A percentile compares a stretch with the other conserved stretches of the same genome.
These are phyloP conservation scores for Brachyhypopomus occidentalis DNA, from an alignment of 2,113 vertebrate species.

Conservation along the genomic window DNA sequence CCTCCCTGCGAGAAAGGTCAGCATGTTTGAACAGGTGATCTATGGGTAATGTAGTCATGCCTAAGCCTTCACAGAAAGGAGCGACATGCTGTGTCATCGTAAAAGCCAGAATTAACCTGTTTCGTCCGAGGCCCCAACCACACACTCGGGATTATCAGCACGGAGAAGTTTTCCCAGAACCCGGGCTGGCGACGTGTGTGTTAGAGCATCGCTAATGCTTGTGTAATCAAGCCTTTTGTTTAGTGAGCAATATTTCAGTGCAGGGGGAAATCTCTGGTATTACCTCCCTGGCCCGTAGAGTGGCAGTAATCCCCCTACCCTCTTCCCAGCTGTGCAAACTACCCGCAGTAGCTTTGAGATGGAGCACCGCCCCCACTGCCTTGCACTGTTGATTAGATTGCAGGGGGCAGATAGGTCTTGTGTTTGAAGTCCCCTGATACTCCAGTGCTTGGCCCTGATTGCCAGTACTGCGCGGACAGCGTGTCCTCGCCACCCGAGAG, in stretches of 20 bases:
- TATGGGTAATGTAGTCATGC: constrained; percentile 16
- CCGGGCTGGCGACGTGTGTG: background rate
- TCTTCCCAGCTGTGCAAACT: constrained; percentile 36
- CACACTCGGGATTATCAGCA: background rate
- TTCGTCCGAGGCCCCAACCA: background rate
- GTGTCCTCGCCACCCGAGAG: constrained; percentile 60
- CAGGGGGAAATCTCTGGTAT: background rate
- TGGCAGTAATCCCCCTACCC: background rate
- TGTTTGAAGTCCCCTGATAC: constrained; percentile 27
- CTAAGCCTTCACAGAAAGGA: background rate
- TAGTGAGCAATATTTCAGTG: background rate
- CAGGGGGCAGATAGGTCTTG: constrained; percentile 26
- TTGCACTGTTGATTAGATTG: constrained; percentile 41
- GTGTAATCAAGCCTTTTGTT: background rate
- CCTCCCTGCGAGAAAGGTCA: constrained; percentile 43
- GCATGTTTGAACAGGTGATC: constrained; percentile 9
- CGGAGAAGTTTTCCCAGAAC: background rate
- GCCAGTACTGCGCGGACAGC: background rate
- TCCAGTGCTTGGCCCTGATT: constrained; percentile 25
- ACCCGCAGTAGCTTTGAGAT: constrained; percentile 20
- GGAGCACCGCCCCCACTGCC: constrained; percentile 37
- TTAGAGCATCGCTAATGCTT: background rate
- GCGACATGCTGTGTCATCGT: background rate
- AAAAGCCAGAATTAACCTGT: background rate
- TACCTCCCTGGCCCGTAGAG: background rate